Base-by-base conservation (phyloP, 2,888 invertebrate genomes). In the Epinotia nisella region DNA sequence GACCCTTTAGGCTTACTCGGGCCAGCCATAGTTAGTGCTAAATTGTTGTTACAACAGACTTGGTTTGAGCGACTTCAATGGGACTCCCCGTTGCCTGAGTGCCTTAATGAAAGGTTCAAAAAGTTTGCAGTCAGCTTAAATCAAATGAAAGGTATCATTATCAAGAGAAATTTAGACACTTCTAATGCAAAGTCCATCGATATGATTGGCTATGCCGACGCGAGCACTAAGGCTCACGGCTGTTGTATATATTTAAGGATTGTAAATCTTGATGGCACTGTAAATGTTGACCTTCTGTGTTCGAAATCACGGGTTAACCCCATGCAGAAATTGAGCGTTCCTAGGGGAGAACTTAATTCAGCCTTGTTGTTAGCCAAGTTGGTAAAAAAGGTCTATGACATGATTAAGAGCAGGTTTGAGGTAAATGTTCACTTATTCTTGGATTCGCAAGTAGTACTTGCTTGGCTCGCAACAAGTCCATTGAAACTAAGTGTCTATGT, bases 231-330 rank as follows among this genome's bases (percentile, higher is more conserved):
- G 60, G 60, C 60, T n/a, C 41, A 41, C 11, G 60, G 60, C 1
- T 60, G 60, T 19, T 60, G 60, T 41, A 19, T 60, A 41, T 60
- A 60, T 19, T 9, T 60, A 3, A 39, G 60, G 11, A 41, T 60
- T 19, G 60, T 60, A 19, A 41, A 61, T 45, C 17, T 17, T 2
- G 41, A 61, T 61, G 41, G 13, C 15, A 61, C 19, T 61, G 19
- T 61, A 19, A 61, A n/a, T 41, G 61, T 61, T 13, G 41, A 35
- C 13, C 41, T 61, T 3, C 19, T 61, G 41, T 61, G 61, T 19
- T 61, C 61, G 5, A 61, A 61, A 19, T 61, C 61, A 3, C 5
- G 41, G 13, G 41, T 61, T 9, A 61, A 61, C 17, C 61, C 61
- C 3, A 61, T 61, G 10, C 17, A 61, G 21, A 11, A 19, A 19